Percentiles rank a stretch among this genome's conserved stretches.
Evolutionary conservation across 2,113 vertebrate genomes (phyloP).

Genomic region (Herpailurus yagouaroundi): DNA sequence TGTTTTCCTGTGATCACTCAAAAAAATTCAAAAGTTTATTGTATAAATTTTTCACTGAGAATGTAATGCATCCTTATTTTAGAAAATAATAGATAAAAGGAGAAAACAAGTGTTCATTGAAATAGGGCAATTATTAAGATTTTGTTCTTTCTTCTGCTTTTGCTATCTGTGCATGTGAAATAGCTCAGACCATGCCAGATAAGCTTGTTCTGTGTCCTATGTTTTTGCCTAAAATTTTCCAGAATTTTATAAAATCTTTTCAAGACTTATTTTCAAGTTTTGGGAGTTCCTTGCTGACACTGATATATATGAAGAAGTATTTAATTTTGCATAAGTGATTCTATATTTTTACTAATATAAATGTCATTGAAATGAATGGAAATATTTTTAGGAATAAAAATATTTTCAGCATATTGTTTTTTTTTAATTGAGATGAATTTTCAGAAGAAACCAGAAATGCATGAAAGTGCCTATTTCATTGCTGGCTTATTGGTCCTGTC

Average conservation of each 20-base stretch:
- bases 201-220: rapidly evolving
- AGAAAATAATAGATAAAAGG: not conserved
- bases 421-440: not conserved
- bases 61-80: not conserved
- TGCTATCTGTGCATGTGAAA: not conserved
- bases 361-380: not conserved
- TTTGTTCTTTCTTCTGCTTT: not conserved
- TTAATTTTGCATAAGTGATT: not conserved
- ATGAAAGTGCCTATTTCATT: not conserved
- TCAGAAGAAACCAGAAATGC: rapidly evolving
- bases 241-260: not conserved
- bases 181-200: not conserved
- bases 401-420: not conserved
- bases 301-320: not conserved
- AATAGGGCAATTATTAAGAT: not conserved
- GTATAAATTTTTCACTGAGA: not conserved
- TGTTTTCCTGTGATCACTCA: not conserved
- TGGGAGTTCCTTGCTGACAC: not conserved
- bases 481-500: not conserved
- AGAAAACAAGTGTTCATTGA: not conserved
- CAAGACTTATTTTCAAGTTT: not conserved
- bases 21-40: not conserved
- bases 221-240: not conserved
- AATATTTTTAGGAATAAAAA: not conserved
- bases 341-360: not conserved